Evolutionary conservation across 2,888 invertebrate species (phyloP), one percentile per base, ranked within the genome.

Genomic region (Eulithis prunata): DNA sequence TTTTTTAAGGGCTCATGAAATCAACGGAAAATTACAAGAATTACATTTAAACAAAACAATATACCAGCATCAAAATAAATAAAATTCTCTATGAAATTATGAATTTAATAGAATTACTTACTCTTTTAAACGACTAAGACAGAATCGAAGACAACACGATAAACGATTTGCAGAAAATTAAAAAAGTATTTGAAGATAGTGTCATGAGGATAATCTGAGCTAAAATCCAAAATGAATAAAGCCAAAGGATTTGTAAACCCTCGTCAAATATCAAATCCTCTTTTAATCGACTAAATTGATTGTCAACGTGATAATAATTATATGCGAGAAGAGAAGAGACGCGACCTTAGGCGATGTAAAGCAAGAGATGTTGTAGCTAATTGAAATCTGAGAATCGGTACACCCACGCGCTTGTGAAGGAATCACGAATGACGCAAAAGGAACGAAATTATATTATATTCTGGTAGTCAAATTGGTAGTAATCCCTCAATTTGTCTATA

Each of bases 311-410:
- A 73, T 68, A 47, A 62, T 66, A 47, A 62, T 66, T 59, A 65
- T 47, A 65, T 51, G 41, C 38, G 51, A 64, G 49, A 64, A 57
- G 54, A 58, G 54, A 21, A 21, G 21, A 21, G 21, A 21, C 21
- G 47, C 59, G 53, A 64, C 65, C 68, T 71, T 60, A 62, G 57
- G 46, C 63, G 66, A 49, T 67, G 63, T 62, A 62, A 71, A 70
- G 69, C 68, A 68, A 76, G 74, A 74, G 73, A 80, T 78, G 74
- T 69, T 63, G 65, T 69, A 66, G 68, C 74, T 82, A 80, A 84
- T 83, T 82, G 78, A 79, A 83, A 81, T 77, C 71, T 71, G 78
- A 84, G 78, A 77, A 64, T 72, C 70, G 65, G 59, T 66, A 63
- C 67, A 52, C 74, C 72, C 72, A 72, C 72, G 69, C 69, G 11